A percentile compares a stretch with the other conserved stretches of the same genome.
phyloP scores from a whole-genome alignment of 2,797 vertebrate species.

The Macroramphosus scolopax region DNA sequence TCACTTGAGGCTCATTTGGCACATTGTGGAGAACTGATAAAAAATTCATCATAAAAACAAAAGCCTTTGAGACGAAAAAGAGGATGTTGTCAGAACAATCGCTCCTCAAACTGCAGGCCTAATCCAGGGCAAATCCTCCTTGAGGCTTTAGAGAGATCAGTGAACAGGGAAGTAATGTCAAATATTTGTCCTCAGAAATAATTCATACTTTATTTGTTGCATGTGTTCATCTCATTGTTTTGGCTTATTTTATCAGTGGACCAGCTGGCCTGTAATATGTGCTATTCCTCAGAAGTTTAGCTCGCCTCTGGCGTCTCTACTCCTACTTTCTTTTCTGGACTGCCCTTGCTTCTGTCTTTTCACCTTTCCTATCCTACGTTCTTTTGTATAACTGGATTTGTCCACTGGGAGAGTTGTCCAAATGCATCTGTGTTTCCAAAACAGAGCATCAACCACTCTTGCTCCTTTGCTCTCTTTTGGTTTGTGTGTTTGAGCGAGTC shows the following conservation, averaged over 20 bases:
- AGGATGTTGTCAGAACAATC: conserved; percentile 70
- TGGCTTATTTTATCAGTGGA: conserved; percentile 58
- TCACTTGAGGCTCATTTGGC: conserved; percentile 75
- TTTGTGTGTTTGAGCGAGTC: conserved; percentile 36
- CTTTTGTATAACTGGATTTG: conserved; percentile 55
- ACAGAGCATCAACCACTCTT: conserved; percentile 48
- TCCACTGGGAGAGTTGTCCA: conserved; percentile 63
- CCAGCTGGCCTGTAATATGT: conserved; percentile 59
- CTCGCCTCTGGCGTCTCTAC: conserved; percentile 46
- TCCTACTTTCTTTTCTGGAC: conserved; percentile 19
- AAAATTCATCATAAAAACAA: conserved; percentile 77
- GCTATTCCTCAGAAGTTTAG: conserved; percentile 59
- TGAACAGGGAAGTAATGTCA: conserved; percentile 68
- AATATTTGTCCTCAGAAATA: conserved; percentile 75
- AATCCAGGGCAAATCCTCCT: conserved; percentile 74
- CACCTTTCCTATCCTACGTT: conserved; percentile 58
- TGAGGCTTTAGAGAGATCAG: conserved; percentile 70
- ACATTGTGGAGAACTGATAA: conserved; percentile 70
- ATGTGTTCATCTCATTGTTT: conserved; percentile 67
- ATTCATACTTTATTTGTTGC: conserved; percentile 69
- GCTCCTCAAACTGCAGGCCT: conserved; percentile 61
- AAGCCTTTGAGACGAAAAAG: conserved; percentile 67
- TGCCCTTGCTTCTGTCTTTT: conserved; percentile 48
- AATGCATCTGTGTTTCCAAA: conserved; percentile 62
- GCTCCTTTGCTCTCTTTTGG: conserved; percentile 38